phyloP scores from a whole-genome alignment of 2,888 invertebrate genomes.

The Lochmaea capreae region DNA sequence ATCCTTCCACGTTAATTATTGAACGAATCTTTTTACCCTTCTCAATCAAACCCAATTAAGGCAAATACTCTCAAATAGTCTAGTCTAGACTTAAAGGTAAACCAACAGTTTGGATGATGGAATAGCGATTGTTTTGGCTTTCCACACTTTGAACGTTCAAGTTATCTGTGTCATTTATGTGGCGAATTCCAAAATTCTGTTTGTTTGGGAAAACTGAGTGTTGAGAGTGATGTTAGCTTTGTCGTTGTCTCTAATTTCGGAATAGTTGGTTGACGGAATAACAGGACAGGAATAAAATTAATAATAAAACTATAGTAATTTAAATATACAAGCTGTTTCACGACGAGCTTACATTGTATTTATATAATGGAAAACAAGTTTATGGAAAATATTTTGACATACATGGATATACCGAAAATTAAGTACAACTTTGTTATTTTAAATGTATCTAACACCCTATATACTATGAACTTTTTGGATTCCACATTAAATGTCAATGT shows the following conservation, averaged over 20 bases:
- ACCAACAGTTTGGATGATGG: neutral
- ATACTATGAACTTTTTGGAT: too few relatives aligned
- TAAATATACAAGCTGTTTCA: too few relatives aligned
- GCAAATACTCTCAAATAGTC: neutral
- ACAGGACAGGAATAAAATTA: too few relatives aligned
- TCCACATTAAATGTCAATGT: too few relatives aligned
- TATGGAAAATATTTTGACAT: too few relatives aligned
- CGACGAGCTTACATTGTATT: too few relatives aligned
- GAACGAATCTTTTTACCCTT: constrained; percentile 5
- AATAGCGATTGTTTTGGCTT: constrained; percentile 3
- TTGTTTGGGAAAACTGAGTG: neutral
- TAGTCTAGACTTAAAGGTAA: constrained; percentile 9
- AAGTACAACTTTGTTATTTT: too few relatives aligned
- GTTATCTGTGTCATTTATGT: constrained; percentile 11
- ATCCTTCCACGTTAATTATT: neutral
- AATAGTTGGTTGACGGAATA: too few relatives aligned
- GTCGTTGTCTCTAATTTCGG: neutral
- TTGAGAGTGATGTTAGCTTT: neutral
- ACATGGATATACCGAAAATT: too few relatives aligned
- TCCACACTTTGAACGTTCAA: constrained; percentile 7
- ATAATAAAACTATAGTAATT: too few relatives aligned
- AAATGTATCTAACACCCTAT: too few relatives aligned
- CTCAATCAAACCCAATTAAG: constrained; percentile 6
- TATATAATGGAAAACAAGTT: too few relatives aligned
- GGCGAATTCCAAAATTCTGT: neutral